Evolutionary conservation across 2,113 vertebrate species (phyloP).

Genomic region (Phalacrocorax pelagicus): DNA sequence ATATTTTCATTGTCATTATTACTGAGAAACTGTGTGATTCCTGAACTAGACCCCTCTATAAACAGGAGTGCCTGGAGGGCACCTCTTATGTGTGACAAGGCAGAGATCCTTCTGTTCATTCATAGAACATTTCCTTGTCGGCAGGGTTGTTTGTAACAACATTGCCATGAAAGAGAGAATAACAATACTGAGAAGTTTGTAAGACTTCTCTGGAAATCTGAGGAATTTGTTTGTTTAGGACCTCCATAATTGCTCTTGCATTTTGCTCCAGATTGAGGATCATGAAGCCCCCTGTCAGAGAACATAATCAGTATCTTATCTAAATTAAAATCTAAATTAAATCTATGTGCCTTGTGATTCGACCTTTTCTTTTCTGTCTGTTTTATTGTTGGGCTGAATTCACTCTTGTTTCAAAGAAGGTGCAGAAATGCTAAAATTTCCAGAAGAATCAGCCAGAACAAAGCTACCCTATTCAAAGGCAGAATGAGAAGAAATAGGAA

Average conservation of each 20-base stretch:
- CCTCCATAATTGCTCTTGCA: neutral
- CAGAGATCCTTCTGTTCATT: neutral
- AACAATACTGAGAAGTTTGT: neutral
- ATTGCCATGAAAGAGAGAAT: neutral
- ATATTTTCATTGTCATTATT: neutral
- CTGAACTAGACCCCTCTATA: neutral
- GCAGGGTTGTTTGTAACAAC: neutral
- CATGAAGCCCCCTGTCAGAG: neutral
- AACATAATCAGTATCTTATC: slow-evolving; percentile 68
- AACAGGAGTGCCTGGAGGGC: neutral
- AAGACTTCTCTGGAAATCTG: neutral
- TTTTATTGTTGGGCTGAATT: slow-evolving; percentile 28
- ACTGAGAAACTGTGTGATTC: neutral
- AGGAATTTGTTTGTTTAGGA: slow-evolving; percentile 45
- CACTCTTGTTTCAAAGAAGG: neutral
- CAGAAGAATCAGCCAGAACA: slow-evolving; percentile 2
- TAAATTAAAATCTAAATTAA: slow-evolving; percentile 80
- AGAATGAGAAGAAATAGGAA: neutral
- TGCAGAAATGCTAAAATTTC: neutral
- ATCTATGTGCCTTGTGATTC: slow-evolving; percentile 9
- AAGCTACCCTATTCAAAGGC: neutral
- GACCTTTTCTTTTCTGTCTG: slow-evolving; percentile 20
- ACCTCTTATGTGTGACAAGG: neutral
- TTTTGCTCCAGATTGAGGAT: slow-evolving; percentile 32
- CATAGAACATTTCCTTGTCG: neutral